Conservation (phyloP, 1,140 invertebrate species). For the Camponotus pennsylvanicus region DNA sequence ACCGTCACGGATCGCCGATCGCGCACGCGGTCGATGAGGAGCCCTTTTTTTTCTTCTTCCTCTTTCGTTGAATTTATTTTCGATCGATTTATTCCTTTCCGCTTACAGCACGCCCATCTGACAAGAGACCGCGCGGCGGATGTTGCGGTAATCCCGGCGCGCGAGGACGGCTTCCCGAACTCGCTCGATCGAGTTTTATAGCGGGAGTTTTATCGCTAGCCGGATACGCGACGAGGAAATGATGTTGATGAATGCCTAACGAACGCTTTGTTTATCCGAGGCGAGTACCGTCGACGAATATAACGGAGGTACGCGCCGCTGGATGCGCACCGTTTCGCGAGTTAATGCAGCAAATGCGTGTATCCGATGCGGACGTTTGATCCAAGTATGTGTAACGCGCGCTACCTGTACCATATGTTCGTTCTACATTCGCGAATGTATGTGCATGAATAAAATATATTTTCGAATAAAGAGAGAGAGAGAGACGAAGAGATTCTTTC, state of each 20-base stretch:
- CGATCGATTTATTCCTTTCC: constrained; percentile 4
- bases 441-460: constrained; percentile 36
- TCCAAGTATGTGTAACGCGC: neutral
- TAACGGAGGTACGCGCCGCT: neutral
- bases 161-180: neutral
- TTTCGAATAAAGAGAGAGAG: neutral
- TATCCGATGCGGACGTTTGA: neutral
- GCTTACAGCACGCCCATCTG: neutral
- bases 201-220: neutral
- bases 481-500: neutral
- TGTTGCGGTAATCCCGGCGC: constrained; percentile 21
- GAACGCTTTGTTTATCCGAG: constrained; percentile 36
- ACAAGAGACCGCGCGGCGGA: constrained; percentile 1
- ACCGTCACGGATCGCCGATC: constrained; percentile 50
- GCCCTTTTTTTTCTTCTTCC: neutral
- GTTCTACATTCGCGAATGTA: neutral
- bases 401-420: neutral
- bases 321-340: constrained; percentile 24
- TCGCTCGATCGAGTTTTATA: neutral
- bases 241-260: constrained; percentile 25
- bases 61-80: constrained; percentile 34
- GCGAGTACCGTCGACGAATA: constrained; percentile 3
- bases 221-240: neutral
- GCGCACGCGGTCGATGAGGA: constrained; percentile 8
- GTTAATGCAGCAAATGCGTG: neutral